phyloP scores from a whole-genome alignment of 1,140 invertebrate species.

The Drosophila sucinea region DNA sequence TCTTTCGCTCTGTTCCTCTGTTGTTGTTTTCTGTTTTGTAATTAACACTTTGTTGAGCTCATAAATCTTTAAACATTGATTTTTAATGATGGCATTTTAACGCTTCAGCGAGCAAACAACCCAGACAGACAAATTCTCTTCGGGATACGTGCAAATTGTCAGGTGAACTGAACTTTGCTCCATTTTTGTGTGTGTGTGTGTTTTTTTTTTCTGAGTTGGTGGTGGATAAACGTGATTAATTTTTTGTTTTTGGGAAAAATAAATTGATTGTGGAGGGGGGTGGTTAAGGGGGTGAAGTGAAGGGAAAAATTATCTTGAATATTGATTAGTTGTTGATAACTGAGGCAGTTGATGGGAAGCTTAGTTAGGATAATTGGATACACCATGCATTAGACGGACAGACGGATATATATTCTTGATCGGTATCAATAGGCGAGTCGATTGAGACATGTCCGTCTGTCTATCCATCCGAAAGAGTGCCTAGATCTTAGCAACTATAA shows the following conservation, averaged over 20 bases:
- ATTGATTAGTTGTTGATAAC: conserved; percentile 9
- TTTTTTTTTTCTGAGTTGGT: neutral
- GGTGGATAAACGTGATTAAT: conserved; percentile 47
- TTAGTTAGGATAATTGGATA: neutral
- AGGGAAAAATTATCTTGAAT: conserved; percentile 2
- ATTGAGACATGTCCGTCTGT: too few species aligned
- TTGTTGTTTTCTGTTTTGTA: conserved; percentile 44
- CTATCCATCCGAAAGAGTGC: too few species aligned
- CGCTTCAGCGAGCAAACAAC: conserved; percentile 56
- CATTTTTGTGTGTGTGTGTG: neutral
- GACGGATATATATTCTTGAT: too few species aligned
- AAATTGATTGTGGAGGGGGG: conserved; percentile 26
- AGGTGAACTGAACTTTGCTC: conserved; percentile 25
- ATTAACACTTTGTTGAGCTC: conserved; percentile 77
- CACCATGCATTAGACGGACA: too few species aligned
- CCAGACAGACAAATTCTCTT: conserved; percentile 23
- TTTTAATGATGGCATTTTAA: conserved; percentile 77
- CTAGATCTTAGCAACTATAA: too few species aligned
- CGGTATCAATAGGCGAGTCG: too few species aligned
- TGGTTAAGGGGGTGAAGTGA: neutral
- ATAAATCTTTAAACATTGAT: conserved; percentile 80
- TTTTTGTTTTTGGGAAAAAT: conserved; percentile 11
- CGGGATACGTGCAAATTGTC: conserved; percentile 54
- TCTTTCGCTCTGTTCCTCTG: neutral
- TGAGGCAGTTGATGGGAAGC: neutral